These are phyloP conservation scores for Todiramphus saurophagus DNA, from an alignment of 2,113 vertebrate genomes.

Conservation along the genomic window DNA sequence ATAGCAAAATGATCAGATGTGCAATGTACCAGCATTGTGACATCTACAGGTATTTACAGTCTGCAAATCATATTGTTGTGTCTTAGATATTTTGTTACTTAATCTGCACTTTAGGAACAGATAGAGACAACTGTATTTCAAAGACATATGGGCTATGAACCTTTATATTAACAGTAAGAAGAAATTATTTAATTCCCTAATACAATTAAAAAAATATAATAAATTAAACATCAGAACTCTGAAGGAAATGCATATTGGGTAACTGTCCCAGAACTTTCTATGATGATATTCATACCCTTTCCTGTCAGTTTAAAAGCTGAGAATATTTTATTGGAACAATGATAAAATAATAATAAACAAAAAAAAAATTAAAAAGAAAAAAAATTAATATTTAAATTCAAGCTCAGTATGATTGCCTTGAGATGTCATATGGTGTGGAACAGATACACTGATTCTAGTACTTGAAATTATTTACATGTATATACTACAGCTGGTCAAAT, in stretches of 20 bases:
- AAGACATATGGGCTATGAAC: not conserved
- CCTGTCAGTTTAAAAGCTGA: not conserved
- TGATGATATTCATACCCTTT: not conserved
- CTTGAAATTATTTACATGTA: not conserved
- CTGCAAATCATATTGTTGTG: not conserved
- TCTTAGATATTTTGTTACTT: not conserved
- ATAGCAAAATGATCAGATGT: not conserved
- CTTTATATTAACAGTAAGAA: not conserved
- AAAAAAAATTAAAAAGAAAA: not conserved
- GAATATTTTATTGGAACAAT: not conserved
- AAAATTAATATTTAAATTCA: not conserved
- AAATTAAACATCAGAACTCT: not conserved
- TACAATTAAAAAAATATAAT: not conserved
- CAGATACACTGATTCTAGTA: not conserved
- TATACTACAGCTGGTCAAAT: not conserved
- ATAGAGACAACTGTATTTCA: not conserved
- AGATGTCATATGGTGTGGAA: not conserved
- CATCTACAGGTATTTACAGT: not conserved
- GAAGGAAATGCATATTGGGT: not conserved
- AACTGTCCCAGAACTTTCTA: not conserved
- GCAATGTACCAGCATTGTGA: not conserved
- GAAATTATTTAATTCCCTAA: not conserved
- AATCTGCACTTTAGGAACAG: not conserved
- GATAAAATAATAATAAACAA: not conserved
- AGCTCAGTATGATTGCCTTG: not conserved